Conservation (phyloP, 1,140 invertebrate genomes). For the Musca domestica region DNA sequence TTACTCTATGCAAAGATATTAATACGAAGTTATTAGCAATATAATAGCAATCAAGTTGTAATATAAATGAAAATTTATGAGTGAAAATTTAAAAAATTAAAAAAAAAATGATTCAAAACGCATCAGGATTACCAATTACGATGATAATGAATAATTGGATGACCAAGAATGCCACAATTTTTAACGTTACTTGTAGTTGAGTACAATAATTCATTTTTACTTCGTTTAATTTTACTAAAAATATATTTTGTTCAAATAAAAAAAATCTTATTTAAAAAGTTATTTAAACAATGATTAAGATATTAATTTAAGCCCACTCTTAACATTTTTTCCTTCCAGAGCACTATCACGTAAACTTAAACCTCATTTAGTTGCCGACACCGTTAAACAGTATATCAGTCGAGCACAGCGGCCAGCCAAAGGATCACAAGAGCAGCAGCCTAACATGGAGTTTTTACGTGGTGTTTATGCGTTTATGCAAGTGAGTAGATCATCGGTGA, state of each 20-base stretch:
- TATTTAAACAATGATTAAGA: no score
- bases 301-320: no score
- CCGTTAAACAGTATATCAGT: conserved; percentile 53
- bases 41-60: no score
- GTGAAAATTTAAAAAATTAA: no score
- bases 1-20: no score
- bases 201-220: conserved; percentile 3
- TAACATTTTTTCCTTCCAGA: neutral
- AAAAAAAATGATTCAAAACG: no score
- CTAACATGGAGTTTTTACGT: conserved; percentile 56
- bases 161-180: no score
- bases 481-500: conserved; percentile 57
- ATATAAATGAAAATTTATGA: no score
- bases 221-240: neutral
- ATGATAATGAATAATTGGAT: no score
- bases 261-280: conserved; percentile 12
- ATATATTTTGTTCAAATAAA: neutral
- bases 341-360: conserved; percentile 42
- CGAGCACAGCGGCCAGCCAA: conserved; percentile 51
- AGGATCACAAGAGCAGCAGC: conserved; percentile 52
- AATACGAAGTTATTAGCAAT: no score
- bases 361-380: conserved; percentile 53
- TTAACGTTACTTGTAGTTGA: no score
- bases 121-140: no score
- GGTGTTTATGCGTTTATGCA: conserved; percentile 56